These are phyloP conservation scores for Paedocypris micromegethes DNA, from an alignment of 2,797 vertebrate species.

Conservation along the genomic window DNA sequence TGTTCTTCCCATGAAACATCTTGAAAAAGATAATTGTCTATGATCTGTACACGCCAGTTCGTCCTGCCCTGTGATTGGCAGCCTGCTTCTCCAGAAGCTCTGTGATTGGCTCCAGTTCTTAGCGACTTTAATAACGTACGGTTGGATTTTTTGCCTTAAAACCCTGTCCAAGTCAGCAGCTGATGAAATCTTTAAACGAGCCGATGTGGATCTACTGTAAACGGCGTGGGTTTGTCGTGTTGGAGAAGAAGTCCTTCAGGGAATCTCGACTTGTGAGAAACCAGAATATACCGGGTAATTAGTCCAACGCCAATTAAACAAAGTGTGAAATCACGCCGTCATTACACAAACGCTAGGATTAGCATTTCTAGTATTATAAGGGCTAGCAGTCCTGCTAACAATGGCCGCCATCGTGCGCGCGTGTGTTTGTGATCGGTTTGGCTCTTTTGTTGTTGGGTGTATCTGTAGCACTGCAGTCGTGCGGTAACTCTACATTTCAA, in stretches of 20 bases:
- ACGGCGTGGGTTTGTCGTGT: constrained; percentile 2
- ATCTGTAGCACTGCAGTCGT: constrained; percentile 13
- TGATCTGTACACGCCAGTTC: no score
- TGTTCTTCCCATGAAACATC: no score
- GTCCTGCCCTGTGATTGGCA: no score
- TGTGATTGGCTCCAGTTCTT: no score
- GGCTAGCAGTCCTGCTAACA: constrained; percentile 3
- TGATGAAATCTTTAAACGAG: constrained; percentile 6
- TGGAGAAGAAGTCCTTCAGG: constrained; percentile 3
- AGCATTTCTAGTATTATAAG: constrained; percentile 14
- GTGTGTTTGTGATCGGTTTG: constrained; percentile 34
- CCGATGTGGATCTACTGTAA: neutral
- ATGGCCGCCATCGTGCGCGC: constrained; percentile 15
- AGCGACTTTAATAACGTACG: neutral
- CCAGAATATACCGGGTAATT: constrained; percentile 5
- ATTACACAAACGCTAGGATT: constrained; percentile 37
- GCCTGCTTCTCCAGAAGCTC: no score
- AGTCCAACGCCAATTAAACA: constrained; percentile 19
- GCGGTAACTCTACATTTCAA: constrained; percentile 32
- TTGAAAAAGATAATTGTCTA: no score
- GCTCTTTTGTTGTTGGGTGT: constrained; percentile 27
- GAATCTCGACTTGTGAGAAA: constrained; percentile 4
- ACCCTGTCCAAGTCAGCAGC: constrained; percentile 13
- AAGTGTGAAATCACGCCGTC: constrained; percentile 31
- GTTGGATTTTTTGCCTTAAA: neutral